These are phyloP conservation scores for Lapara coniferarum DNA, from an alignment of 2,888 invertebrate species.

Conservation along the genomic window DNA sequence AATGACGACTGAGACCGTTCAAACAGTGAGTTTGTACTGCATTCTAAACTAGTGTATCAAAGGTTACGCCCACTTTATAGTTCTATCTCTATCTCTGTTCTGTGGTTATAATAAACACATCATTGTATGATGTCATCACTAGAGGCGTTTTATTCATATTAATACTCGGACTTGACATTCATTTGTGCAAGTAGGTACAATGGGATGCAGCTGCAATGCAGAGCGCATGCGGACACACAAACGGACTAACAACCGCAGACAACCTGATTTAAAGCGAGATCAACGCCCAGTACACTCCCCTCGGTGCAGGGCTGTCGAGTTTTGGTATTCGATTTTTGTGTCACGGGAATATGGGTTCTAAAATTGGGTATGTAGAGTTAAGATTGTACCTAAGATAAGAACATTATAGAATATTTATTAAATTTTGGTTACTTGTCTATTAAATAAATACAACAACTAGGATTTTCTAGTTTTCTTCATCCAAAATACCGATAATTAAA, in stretches of 20 bases:
- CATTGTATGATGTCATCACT: background rate
- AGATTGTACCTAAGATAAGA: background rate
- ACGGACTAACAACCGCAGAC: slow-evolving; percentile 64
- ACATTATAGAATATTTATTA: too few relatives aligned
- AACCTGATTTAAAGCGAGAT: slow-evolving; percentile 73
- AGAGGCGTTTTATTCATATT: slow-evolving; percentile 3
- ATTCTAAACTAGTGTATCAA: too few relatives aligned
- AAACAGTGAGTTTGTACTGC: too few relatives aligned
- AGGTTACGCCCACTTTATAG: too few relatives aligned
- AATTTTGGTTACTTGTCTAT: too few relatives aligned
- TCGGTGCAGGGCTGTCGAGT: slow-evolving; percentile 25
- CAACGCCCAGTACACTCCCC: slow-evolving; percentile 48
- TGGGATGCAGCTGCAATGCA: slow-evolving; percentile 47
- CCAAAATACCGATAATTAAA: too few relatives aligned
- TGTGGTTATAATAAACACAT: slow-evolving; percentile 4
- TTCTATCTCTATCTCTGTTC: too few relatives aligned
- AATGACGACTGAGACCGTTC: too few relatives aligned
- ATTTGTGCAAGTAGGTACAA: slow-evolving; percentile 30
- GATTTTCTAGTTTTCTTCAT: too few relatives aligned
- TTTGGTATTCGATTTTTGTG: background rate
- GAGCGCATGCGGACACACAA: slow-evolving; percentile 51
- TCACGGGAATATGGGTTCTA: background rate
- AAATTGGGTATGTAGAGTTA: background rate
- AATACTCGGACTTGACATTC: slow-evolving; percentile 32
- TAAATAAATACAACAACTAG: too few relatives aligned